Percentiles rank a stretch among this genome's conserved stretches.
Evolutionary conservation across 2,113 vertebrate species (phyloP).

Genomic region (Chrysemys picta): DNA sequence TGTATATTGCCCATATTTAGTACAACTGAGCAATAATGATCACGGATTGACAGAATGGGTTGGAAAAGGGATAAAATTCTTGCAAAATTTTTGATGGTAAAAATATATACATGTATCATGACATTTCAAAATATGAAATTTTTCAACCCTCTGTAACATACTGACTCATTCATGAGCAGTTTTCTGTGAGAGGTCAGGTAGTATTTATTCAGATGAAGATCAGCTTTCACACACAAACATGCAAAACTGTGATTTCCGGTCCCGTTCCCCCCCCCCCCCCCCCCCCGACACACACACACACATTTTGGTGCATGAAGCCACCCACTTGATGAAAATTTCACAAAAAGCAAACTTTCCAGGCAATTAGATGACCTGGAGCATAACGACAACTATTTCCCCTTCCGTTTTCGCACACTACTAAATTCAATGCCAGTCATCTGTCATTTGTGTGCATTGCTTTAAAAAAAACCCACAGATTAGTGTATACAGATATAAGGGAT

Average conservation of each 20-base stretch:
- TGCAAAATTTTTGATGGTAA: not conserved
- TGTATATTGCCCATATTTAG: accelerated
- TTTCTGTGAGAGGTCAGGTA: not conserved
- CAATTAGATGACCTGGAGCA: not conserved
- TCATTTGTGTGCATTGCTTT: not conserved
- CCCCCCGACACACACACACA: no score
- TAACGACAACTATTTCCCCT: not conserved
- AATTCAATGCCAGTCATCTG: not conserved
- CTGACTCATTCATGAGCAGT: not conserved
- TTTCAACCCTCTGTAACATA: not conserved
- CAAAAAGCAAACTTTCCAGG: not conserved
- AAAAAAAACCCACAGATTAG: not conserved
- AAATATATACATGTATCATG: not conserved
- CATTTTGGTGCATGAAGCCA: not conserved
- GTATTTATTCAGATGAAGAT: not conserved
- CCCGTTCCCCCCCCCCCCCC: accelerated
- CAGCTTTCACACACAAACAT: not conserved
- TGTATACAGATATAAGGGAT: not conserved
- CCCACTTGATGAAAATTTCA: not conserved
- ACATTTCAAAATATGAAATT: not conserved
- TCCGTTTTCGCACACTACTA: not conserved
- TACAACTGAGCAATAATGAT: accelerated
- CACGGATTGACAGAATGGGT: not conserved
- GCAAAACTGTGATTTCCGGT: not conserved
- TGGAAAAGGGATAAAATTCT: not conserved